Evolutionary conservation across 2,888 invertebrate species (phyloP), one percentile per base, ranked within the genome.

Genomic region (Pteria penguin): DNA sequence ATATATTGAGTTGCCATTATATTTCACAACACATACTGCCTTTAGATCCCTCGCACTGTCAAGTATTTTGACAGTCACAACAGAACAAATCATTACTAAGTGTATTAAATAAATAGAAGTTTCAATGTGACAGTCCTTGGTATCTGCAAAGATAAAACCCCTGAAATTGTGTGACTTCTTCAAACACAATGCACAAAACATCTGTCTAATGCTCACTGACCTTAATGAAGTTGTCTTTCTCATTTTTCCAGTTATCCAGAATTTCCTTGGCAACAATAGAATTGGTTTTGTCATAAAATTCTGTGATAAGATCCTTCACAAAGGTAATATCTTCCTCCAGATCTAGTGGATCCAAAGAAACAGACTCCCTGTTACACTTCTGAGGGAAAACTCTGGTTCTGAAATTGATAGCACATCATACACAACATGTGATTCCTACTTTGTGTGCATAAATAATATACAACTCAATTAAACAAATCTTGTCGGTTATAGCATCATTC

Each of bases 351-450:
- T 98, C 94, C 24, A 99, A 93, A 88, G 98, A 97, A n/a, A 99
- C 98, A 94, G 96, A 96, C 92, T 97, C 97, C n/a, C 94, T 94
- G 93, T 99, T 99, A 89, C 98, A 98, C 91, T 90, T 88, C 27
- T 86, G 81, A 1, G 86, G 68, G 76, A 93, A 92, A 61, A 86
- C 88, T 55, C 90, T 88, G 68, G 96, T 96, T 83, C 95, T 95
- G 84, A 45, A 90, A 85, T 77, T 77, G 32, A 54, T 2, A n/a
- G 14, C n/a, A n/a, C n/a, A 45, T 45, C 8, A 45, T 45, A 45
- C 8, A 45, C 18, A 45, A 45, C 18, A 45, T 18, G 8, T 45
- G 45, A 45, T 45, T 18, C 18, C 18, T 45, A 11, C 18, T 11
- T 18, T 45, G 8, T 11, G 8, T 45, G 18, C 45, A 45, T 45